Percentiles rank a stretch among this genome's conserved stretches.
Conservation (phyloP, 2,113 vertebrate species). For the human (Homo sapiens) region GRCh38 chr20:2200501-2201000, state of each 20-base stretch:
- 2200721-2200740: background rate
- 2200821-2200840: background rate
- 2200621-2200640: background rate
- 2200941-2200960: background rate
- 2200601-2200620: background rate
- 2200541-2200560: rapidly evolving
- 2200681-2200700: background rate
- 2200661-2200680: background rate
- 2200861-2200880: background rate
- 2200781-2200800: background rate
- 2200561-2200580: background rate
- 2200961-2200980: background rate
- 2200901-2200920: background rate
- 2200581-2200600: background rate
- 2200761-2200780: background rate
- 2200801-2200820: background rate
- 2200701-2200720: background rate
- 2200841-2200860: background rate
- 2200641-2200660: background rate
- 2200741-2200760: background rate
- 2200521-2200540: background rate
- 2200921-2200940: background rate
- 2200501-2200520: background rate
- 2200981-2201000: background rate
- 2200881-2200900: background rate